These are phyloP conservation scores for Moxostoma hubbsi DNA, from an alignment of 2,797 vertebrate species.

Conservation along the genomic window DNA sequence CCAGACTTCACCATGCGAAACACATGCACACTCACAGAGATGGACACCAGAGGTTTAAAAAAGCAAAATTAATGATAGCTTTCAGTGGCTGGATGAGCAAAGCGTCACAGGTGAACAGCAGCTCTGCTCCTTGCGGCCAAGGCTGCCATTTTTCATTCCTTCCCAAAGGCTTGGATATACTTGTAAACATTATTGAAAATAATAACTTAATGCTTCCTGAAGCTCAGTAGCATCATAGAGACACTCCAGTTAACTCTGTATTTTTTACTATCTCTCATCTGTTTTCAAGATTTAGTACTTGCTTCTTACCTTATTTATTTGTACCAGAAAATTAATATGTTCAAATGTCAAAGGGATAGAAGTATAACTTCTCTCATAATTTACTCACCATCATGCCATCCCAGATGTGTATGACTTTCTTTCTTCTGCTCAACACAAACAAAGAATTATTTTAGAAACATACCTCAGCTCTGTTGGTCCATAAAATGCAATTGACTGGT, in stretches of 20 bases:
- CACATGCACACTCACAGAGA: slow-evolving; percentile 13
- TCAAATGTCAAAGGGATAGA: not conserved
- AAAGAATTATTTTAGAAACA: too few relatives aligned
- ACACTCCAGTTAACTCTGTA: slow-evolving; percentile 86
- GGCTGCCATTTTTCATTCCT: slow-evolving; percentile 87
- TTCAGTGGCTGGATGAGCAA: slow-evolving; percentile 86
- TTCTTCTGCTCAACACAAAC: too few relatives aligned
- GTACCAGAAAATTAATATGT: not conserved
- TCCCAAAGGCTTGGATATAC: slow-evolving; percentile 87
- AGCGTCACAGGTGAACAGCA: slow-evolving; percentile 87
- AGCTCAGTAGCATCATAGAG: slow-evolving; percentile 85
- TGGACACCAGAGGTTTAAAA: slow-evolving; percentile 71
- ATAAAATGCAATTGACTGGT: too few relatives aligned
- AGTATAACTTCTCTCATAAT: too few relatives aligned
- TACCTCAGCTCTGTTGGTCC: too few relatives aligned
- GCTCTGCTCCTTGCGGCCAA: slow-evolving; percentile 86
- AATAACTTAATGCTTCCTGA: slow-evolving; percentile 90
- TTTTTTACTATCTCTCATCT: slow-evolving; percentile 30
- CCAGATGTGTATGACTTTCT: too few relatives aligned
- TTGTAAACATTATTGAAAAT: slow-evolving; percentile 96
- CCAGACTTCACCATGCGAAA: slow-evolving; percentile 1
- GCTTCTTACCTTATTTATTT: slow-evolving; percentile 8
- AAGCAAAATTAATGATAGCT: slow-evolving; percentile 91
- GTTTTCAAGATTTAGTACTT: not conserved
- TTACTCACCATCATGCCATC: too few relatives aligned